These are phyloP conservation scores for Cloeon dipterum DNA, from an alignment of 2,888 invertebrate genomes.

Conservation along the genomic window DNA sequence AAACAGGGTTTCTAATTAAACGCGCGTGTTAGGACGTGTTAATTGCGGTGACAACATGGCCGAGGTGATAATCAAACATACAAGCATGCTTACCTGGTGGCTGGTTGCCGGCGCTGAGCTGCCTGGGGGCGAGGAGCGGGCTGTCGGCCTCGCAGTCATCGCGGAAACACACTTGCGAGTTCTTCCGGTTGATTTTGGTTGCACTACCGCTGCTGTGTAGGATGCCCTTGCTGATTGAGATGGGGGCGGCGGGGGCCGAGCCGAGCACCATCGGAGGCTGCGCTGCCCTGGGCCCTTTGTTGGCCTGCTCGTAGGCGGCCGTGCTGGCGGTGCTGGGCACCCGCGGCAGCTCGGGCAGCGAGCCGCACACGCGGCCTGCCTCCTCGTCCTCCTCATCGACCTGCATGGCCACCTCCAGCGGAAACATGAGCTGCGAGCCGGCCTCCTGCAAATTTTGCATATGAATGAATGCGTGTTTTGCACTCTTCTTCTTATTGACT, in stretches of 20 bases:
- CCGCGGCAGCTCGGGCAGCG: neutral
- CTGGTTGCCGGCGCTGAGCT: neutral
- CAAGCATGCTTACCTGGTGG: neutral
- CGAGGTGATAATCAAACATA: no score
- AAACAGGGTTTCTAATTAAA: neutral
- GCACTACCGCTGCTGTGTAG: neutral
- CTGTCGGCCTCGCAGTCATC: neutral
- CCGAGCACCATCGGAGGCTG: neutral
- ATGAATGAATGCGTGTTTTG: no score
- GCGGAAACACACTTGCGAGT: constrained; percentile 1
- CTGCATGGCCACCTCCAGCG: neutral
- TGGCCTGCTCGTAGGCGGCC: neutral
- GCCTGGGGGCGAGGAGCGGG: neutral
- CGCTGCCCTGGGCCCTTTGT: no score
- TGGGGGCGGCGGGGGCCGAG: neutral
- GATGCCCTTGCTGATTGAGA: neutral
- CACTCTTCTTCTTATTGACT: no score
- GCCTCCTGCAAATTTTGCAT: no score
- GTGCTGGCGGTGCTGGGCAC: constrained; percentile 1
- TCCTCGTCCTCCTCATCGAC: neutral
- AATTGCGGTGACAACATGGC: neutral
- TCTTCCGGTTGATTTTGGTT: neutral
- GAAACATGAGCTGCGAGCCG: neutral
- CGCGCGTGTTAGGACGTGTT: neutral
- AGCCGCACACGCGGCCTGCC: neutral